These are phyloP conservation scores for Eupithecia insigniata DNA, from an alignment of 2,888 invertebrate genomes.

Conservation along the genomic window DNA sequence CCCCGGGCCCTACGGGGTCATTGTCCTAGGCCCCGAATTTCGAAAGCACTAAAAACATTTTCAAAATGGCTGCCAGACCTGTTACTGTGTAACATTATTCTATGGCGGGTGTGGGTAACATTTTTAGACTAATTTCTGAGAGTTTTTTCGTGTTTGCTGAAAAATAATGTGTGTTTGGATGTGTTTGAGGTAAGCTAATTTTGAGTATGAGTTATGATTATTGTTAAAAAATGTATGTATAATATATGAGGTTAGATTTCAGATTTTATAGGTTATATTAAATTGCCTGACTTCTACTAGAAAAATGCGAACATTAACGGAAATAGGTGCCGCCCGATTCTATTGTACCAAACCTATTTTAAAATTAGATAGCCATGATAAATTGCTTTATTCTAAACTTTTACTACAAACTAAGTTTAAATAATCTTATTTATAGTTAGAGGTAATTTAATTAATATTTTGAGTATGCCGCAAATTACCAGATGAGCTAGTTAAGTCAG, in stretches of 20 bases:
- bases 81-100: constrained; percentile 84
- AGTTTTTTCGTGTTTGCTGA: constrained; percentile 43
- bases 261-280: neutral
- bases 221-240: constrained; percentile 13
- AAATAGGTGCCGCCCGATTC: neutral
- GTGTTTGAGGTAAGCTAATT: constrained; percentile 28
- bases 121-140: constrained; percentile 43
- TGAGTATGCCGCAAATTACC: neutral
- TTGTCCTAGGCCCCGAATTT: constrained; percentile 83
- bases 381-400: neutral
- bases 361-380: neutral
- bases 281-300: neutral
- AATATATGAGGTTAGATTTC: neutral
- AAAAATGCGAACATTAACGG: neutral
- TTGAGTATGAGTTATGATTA: constrained; percentile 36
- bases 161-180: constrained; percentile 39
- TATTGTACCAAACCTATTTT: neutral
- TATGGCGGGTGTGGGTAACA: constrained; percentile 75
- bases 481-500: neutral
- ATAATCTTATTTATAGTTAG: too few relatives aligned
- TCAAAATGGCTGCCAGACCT: constrained; percentile 80
- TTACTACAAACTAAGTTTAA: too few relatives aligned
- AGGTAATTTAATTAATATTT: neutral
- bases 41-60: constrained; percentile 82
- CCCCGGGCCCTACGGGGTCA: constrained; percentile 68